Conservation (phyloP, 1,140 invertebrate species). For the Yoshiicerus persimilis region DNA sequence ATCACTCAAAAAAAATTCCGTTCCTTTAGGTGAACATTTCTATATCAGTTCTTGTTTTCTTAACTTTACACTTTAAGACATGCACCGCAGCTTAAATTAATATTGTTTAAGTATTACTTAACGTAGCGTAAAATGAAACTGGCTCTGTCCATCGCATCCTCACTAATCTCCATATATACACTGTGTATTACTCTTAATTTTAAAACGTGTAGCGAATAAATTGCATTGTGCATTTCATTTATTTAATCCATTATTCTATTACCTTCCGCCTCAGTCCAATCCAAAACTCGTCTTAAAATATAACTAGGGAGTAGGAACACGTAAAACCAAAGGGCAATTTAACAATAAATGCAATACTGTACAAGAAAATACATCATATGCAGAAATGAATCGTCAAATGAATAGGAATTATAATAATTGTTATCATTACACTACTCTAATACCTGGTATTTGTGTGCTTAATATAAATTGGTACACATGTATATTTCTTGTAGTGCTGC, state of each 20-base stretch:
- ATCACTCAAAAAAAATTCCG: not conserved
- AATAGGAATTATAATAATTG: not conserved
- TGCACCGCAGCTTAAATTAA: not conserved
- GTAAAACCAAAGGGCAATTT: not conserved
- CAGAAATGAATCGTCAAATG: not conserved
- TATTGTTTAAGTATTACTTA: not conserved
- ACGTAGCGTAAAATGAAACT: not conserved
- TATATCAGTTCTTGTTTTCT: not conserved
- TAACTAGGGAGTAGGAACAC: not conserved
- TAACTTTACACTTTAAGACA: not conserved
- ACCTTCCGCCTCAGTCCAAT: not conserved
- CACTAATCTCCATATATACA: not conserved
- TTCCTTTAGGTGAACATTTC: not conserved
- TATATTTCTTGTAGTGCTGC: not conserved
- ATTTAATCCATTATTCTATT: not conserved
- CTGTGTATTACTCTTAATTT: not conserved
- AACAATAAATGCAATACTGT: not conserved
- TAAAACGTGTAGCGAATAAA: not conserved
- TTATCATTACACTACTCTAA: not conserved
- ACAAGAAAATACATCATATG: no score
- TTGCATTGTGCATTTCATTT: not conserved
- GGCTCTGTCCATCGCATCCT: not conserved
- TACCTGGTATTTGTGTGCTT: not conserved
- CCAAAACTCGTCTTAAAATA: not conserved
- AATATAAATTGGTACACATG: not conserved